phyloP scores from a whole-genome alignment of 2,888 invertebrate species.

The Folsomia candida region DNA sequence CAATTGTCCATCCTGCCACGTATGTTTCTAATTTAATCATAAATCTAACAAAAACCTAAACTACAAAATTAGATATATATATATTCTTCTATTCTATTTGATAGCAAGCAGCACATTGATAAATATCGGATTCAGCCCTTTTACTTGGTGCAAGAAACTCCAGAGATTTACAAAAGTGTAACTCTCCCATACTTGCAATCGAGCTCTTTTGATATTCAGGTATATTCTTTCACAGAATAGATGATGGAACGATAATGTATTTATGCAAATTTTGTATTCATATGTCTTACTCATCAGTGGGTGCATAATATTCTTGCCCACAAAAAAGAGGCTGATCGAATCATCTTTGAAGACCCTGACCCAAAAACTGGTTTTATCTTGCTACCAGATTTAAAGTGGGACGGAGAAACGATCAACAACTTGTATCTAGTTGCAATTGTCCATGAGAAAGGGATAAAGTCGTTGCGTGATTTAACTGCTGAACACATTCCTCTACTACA shows the following conservation, averaged over 20 bases:
- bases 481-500: constrained; percentile 77
- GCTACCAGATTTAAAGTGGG: constrained; percentile 95
- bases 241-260: constrained; percentile 19
- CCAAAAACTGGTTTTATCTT: constrained; percentile 80
- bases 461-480: constrained; percentile 75
- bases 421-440: constrained; percentile 82
- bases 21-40: too few relatives aligned
- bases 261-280: constrained; percentile 12
- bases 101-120: constrained; percentile 84
- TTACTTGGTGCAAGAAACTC: constrained; percentile 79
- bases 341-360: constrained; percentile 77
- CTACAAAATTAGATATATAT: too few relatives aligned
- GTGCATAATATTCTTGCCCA: constrained; percentile 93
- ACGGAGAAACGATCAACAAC: constrained; percentile 70
- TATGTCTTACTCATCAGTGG: constrained; percentile 70
- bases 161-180: constrained; percentile 72
- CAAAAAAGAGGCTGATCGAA: constrained; percentile 81
- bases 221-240: constrained; percentile 53
- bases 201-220: constrained; percentile 76
- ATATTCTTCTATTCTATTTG: too few relatives aligned
- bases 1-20: constrained; percentile 89
- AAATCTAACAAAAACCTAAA: too few relatives aligned
- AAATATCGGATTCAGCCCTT: constrained; percentile 76
- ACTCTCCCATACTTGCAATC: constrained; percentile 73
- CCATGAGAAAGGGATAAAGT: constrained; percentile 70